Conservation (phyloP, 1,140 invertebrate species). For the Trichonephila clavata region DNA sequence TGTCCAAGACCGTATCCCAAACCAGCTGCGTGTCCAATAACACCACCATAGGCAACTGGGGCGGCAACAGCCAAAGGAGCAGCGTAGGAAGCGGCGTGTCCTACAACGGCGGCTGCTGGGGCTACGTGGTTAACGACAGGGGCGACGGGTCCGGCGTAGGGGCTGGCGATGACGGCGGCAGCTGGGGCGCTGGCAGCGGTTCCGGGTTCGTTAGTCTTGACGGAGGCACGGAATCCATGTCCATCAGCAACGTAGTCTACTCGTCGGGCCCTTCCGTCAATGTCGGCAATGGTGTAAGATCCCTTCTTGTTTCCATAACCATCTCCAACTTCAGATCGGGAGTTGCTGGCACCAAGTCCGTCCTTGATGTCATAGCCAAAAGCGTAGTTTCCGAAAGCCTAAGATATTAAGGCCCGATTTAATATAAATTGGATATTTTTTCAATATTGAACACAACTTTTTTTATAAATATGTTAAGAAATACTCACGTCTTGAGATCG, state of each 20-base stretch:
- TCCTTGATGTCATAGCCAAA: slow-evolving; percentile 78
- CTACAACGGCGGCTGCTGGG: not conserved
- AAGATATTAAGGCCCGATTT: not conserved
- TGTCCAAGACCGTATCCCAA: not conserved
- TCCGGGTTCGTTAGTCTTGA: slow-evolving; percentile 78
- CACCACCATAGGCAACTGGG: slow-evolving; percentile 6
- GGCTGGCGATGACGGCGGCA: slow-evolving; percentile 46
- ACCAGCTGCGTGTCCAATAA: not conserved
- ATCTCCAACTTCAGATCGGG: slow-evolving; percentile 77
- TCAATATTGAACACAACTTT: too few species aligned
- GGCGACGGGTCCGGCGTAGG: slow-evolving; percentile 29
- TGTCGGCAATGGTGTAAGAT: slow-evolving; percentile 57
- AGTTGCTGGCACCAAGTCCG: slow-evolving; percentile 76
- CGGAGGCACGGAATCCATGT: slow-evolving; percentile 77
- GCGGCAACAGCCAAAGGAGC: slow-evolving; percentile 8
- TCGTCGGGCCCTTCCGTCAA: slow-evolving; percentile 74
- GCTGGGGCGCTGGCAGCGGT: slow-evolving; percentile 77
- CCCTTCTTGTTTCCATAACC: slow-evolving; percentile 76
- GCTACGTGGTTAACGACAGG: slow-evolving; percentile 11
- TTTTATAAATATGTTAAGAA: too few species aligned
- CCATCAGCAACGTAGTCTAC: slow-evolving; percentile 78
- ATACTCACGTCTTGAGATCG: not conserved
- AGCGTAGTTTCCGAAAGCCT: slow-evolving; percentile 77
- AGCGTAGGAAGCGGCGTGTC: not conserved
- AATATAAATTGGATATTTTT: too few species aligned